Evolutionary conservation across 2,888 invertebrate species (phyloP).

Genomic region (Bruchidius siliquastri): DNA sequence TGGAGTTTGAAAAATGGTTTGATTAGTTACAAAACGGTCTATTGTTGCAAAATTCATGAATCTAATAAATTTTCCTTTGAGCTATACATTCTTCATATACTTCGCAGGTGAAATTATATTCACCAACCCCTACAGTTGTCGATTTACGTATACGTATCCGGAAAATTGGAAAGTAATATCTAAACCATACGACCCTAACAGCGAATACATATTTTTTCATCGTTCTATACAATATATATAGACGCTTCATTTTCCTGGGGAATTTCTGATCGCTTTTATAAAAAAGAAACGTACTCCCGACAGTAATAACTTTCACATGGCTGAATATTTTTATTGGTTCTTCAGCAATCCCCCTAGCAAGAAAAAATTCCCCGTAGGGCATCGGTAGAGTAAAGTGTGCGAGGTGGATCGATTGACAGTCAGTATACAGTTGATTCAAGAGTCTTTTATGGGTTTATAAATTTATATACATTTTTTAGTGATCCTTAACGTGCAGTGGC

Average conservation of each 20-base stretch:
- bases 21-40: too few species aligned
- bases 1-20: too few species aligned
- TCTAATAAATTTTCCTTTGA: too few species aligned
- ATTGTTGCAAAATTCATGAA: too few species aligned
- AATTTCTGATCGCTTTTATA: background rate
- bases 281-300: background rate
- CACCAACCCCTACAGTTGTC: background rate
- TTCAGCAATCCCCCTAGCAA: constrained; percentile 1
- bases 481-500: constrained; percentile 15
- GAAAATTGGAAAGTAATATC: background rate
- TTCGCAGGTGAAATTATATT: background rate
- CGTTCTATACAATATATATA: background rate
- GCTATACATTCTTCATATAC: too few species aligned
- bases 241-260: background rate
- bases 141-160: background rate
- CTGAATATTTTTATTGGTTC: constrained; percentile 14
- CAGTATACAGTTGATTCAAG: constrained; percentile 24
- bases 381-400: constrained; percentile 15
- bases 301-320: constrained; percentile 17
- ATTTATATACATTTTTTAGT: constrained; percentile 36
- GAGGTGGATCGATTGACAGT: constrained; percentile 34
- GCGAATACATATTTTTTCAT: background rate
- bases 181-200: background rate
- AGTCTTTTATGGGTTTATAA: constrained; percentile 39
- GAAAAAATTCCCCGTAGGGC: constrained; percentile 16